Evolutionary conservation across 2,888 invertebrate genomes (phyloP).

Genomic region (Drosophila parthenogenetica): DNA sequence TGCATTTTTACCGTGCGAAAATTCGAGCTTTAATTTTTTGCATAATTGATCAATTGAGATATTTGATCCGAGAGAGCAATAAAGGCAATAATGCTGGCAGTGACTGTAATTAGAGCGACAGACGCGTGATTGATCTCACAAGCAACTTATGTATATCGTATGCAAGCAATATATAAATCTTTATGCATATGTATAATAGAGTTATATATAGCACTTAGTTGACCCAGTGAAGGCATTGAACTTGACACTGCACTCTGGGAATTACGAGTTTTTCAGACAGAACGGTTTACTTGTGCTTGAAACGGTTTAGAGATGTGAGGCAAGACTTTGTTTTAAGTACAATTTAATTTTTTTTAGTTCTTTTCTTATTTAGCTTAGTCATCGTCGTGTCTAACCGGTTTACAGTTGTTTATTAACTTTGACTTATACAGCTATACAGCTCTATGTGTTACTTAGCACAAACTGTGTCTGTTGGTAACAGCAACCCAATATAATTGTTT

Average conservation of each 20-base stretch:
- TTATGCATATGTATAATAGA: background rate
- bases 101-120: conserved; percentile 16
- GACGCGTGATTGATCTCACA: conserved; percentile 15
- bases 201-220: background rate
- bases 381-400: conserved; percentile 30
- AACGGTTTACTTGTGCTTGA: conserved; percentile 9
- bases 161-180: background rate
- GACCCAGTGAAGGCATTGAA: conserved; percentile 42
- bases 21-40: conserved; percentile 9
- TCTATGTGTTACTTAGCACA: conserved; percentile 41
- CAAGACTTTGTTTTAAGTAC: conserved; percentile 10
- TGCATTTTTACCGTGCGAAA: background rate
- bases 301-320: conserved; percentile 9
- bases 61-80: conserved; percentile 22
- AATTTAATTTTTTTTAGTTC: conserved; percentile 12
- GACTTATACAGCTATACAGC: conserved; percentile 21
- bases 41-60: conserved; percentile 34
- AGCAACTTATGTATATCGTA: background rate
- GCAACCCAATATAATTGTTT: conserved; percentile 18
- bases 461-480: conserved; percentile 53
- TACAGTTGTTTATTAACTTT: conserved; percentile 20
- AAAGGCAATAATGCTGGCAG: conserved; percentile 17
- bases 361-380: conserved; percentile 27
- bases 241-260: conserved; percentile 51
- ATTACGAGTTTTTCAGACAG: conserved; percentile 7